Evolutionary conservation across 2,888 invertebrate species (phyloP), one percentile per base, ranked within the genome.

Genomic region (Pandemis heparana): DNA sequence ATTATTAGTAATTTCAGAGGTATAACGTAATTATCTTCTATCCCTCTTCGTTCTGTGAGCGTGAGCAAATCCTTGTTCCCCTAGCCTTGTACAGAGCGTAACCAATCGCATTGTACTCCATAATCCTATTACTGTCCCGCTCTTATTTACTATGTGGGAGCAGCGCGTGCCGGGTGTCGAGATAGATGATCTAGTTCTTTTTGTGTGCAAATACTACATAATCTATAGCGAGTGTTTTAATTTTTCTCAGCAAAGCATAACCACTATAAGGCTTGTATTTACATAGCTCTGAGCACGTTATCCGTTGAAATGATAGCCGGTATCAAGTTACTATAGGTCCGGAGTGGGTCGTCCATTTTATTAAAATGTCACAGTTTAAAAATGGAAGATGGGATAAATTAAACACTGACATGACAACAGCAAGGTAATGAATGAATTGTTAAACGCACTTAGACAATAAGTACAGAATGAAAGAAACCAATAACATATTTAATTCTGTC

Each of bases 91-190:
- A 86, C 86, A 74, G 79, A 83, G 86, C 51, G 23, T 23, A 88
- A 89, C 88, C 89, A 91, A 92, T 92, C 91, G 87, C 87, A 87
- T 88, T 90, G 85, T 88, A 78, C 81, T 83, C 84, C 79, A 80
- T 87, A 87, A 87, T 84, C 86, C 79, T 82, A 78, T 77, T 61
- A 70, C 73, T 32, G 48, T 73, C 73, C 68, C 39, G 56, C 68
- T 68, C 68, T 71, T 61, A 10, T 67, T 63, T 14, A 18, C 63
- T 59, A 53, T 41, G 67, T 16, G 68, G 39, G 56, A 68, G 68
- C 60, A 68, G 68, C 60, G 8, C 38, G 56, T 56, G 56, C n/a
- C 56, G 56, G 18, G 51, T 56, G 56, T 48, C 56, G 56, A 53
- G 51, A 53, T 16, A 23, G 23, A 23, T 56, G 12, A 23, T 23